phyloP scores from a whole-genome alignment of 2,888 invertebrate genomes.

The Scrobipalpa atriplicella region DNA sequence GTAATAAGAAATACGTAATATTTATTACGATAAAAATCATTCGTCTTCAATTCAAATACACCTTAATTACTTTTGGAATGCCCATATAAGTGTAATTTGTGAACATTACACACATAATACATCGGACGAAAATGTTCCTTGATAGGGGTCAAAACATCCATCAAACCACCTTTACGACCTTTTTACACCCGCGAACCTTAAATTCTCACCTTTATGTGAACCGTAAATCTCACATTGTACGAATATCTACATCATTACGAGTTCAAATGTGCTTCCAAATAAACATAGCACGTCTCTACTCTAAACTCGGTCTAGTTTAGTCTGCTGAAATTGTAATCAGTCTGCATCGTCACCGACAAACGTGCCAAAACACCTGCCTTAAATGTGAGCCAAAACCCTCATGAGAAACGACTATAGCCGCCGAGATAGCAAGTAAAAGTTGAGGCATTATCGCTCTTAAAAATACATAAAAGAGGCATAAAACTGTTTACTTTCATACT shows the following conservation, averaged over 20 bases:
- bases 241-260: constrained; percentile 3
- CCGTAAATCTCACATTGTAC: constrained; percentile 11
- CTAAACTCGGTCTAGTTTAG: not conserved
- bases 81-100: not conserved
- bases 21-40: no score
- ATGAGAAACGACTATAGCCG: constrained; percentile 24
- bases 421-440: constrained; percentile 24
- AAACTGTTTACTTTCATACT: constrained; percentile 28
- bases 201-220: constrained; percentile 16
- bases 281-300: not conserved
- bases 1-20: no score
- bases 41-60: no score
- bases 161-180: constrained; percentile 23
- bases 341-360: not conserved
- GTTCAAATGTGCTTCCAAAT: constrained; percentile 14
- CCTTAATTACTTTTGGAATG: not conserved
- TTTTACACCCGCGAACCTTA: constrained; percentile 13
- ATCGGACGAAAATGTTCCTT: constrained; percentile 4
- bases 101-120: constrained; percentile 1
- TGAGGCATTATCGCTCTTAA: constrained; percentile 31
- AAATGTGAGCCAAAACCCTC: constrained; percentile 14
- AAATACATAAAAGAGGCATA: constrained; percentile 31
- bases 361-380: constrained; percentile 9
- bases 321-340: not conserved
- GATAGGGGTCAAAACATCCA: constrained; percentile 18